Evolutionary conservation across 1,140 invertebrate species (phyloP).

Genomic region (Lasaia peninsularis): DNA sequence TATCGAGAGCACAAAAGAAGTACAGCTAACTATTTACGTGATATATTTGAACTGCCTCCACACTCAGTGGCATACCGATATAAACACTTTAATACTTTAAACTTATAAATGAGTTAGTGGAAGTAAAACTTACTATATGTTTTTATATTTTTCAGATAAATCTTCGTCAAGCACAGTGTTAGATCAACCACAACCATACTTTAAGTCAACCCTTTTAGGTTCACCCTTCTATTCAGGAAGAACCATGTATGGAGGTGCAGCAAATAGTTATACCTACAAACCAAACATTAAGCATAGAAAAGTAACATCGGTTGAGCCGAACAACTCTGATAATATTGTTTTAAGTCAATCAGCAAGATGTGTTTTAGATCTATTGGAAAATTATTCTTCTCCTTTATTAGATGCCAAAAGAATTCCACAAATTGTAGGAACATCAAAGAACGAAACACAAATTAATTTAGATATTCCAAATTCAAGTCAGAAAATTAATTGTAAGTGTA

Average conservation of each 20-base stretch:
- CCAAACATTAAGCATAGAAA: slow-evolving; percentile 53
- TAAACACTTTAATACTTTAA: too few relatives aligned
- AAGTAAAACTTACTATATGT: not conserved
- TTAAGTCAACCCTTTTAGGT: slow-evolving; percentile 67
- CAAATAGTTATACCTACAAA: slow-evolving; percentile 78
- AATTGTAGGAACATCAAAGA: slow-evolving; percentile 20
- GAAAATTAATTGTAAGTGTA: slow-evolving; percentile 29
- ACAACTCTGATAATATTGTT: slow-evolving; percentile 29
- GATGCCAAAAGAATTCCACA: slow-evolving; percentile 85
- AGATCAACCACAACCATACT: slow-evolving; percentile 76
- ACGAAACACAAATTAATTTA: slow-evolving; percentile 11
- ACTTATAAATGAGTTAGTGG: too few relatives aligned
- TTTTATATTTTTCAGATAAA: slow-evolving; percentile 33
- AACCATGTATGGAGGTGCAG: slow-evolving; percentile 88
- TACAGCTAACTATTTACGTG: too few relatives aligned
- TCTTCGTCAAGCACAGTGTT: slow-evolving; percentile 43
- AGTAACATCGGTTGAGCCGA: slow-evolving; percentile 33
- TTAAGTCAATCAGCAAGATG: slow-evolving; percentile 79
- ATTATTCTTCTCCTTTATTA: slow-evolving; percentile 84
- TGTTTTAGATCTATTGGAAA: slow-evolving; percentile 84
- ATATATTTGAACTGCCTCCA: too few relatives aligned
- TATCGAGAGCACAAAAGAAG: too few relatives aligned
- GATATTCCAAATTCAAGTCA: slow-evolving; percentile 12
- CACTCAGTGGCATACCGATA: too few relatives aligned
- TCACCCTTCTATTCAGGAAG: slow-evolving; percentile 90